Evolutionary conservation across 2,113 vertebrate genomes (phyloP).

Genomic region (Lepisosteus osseus): DNA sequence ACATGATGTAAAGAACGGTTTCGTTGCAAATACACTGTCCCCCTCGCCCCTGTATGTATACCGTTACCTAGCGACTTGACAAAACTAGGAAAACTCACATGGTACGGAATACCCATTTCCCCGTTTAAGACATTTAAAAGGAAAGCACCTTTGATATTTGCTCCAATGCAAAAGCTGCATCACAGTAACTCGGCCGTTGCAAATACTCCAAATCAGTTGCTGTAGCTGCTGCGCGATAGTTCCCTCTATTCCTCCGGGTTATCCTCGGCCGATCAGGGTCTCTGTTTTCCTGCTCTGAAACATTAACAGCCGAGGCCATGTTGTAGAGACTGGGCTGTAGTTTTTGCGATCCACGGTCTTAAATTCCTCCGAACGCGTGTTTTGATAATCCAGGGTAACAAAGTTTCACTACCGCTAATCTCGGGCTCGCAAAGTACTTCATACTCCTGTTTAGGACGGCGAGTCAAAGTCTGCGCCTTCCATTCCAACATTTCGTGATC

Average conservation of each 20-base stretch:
- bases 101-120: conserved; percentile 13
- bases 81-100: conserved; percentile 30
- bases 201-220: conserved; percentile 84
- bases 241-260: conserved; percentile 74
- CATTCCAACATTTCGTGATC: conserved; percentile 94
- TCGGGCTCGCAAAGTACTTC: conserved; percentile 69
- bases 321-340: conserved; percentile 73
- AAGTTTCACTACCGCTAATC: conserved; percentile 69
- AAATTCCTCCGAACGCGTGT: conserved; percentile 63
- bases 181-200: conserved; percentile 94
- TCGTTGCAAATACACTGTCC: conserved; percentile 23
- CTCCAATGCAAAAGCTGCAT: conserved; percentile 90
- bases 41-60: conserved; percentile 36
- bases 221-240: conserved; percentile 60
- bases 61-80: conserved; percentile 59
- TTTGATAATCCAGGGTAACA: conserved; percentile 65
- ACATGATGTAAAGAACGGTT: conserved; percentile 18
- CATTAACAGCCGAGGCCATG: conserved; percentile 94
- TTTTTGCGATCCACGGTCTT: conserved; percentile 67
- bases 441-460: conserved; percentile 78
- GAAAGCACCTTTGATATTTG: conserved; percentile 90
- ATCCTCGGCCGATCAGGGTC: conserved; percentile 77
- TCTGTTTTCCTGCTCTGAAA: conserved; percentile 77
- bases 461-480: conserved; percentile 88
- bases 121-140: conserved; percentile 18